phyloP scores from a whole-genome alignment of 2,888 invertebrate species.

The Leptopilina syphax region DNA sequence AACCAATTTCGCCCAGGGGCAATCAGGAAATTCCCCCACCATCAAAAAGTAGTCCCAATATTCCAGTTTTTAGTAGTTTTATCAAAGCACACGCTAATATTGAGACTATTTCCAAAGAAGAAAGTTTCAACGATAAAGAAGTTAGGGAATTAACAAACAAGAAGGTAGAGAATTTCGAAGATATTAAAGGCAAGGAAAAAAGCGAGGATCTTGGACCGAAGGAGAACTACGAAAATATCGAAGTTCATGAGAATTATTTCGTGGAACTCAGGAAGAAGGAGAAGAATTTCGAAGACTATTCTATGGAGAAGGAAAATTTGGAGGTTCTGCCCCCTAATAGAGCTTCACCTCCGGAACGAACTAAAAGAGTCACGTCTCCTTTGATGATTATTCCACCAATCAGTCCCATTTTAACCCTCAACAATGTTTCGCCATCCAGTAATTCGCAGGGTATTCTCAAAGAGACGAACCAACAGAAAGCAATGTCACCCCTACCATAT shows the following conservation, averaged over 20 bases:
- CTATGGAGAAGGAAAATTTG: neutral
- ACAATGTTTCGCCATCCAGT: conserved; percentile 23
- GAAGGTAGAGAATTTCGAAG: neutral
- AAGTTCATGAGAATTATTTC: neutral
- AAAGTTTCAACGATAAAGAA: neutral
- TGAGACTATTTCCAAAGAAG: conserved; percentile 45
- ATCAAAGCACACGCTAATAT: conserved; percentile 58
- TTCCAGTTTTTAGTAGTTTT: conserved; percentile 61
- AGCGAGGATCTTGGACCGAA: too few relatives aligned
- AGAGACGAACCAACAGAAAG: conserved; percentile 36
- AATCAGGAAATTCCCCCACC: conserved; percentile 52
- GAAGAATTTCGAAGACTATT: neutral
- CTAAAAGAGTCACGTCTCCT: conserved; percentile 58
- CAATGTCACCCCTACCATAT: conserved; percentile 40
- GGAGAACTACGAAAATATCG: too few relatives aligned
- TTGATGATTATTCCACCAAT: conserved; percentile 56
- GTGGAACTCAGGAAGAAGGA: too few relatives aligned
- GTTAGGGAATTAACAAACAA: neutral
- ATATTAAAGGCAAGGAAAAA: neutral
- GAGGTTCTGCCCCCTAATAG: neutral
- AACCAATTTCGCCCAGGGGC: neutral
- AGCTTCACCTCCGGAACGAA: neutral
- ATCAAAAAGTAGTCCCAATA: conserved; percentile 58
- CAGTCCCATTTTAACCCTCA: conserved; percentile 40
- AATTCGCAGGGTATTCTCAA: conserved; percentile 46